Percentiles rank a stretch among this genome's conserved stretches.
Conservation (phyloP, 2,888 invertebrate species). For the Microdon myrmicae region DNA sequence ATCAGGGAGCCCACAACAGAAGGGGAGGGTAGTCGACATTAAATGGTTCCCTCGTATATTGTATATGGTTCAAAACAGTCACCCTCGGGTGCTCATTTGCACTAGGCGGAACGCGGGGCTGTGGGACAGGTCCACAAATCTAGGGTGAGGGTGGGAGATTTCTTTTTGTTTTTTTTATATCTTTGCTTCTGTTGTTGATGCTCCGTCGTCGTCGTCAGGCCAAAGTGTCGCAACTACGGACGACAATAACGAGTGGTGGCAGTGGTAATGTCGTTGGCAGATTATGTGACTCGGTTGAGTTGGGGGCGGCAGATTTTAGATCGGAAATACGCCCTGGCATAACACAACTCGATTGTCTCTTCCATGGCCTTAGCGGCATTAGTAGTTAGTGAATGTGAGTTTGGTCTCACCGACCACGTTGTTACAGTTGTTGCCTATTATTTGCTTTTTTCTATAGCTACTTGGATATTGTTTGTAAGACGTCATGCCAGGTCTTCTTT, state of each 20-base stretch:
- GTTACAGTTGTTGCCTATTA: constrained; percentile 34
- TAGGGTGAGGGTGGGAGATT: constrained; percentile 14
- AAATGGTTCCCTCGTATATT: constrained; percentile 52
- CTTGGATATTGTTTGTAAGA: neutral
- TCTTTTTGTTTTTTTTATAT: constrained; percentile 6
- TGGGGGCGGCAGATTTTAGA: constrained; percentile 40
- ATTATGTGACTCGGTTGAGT: constrained; percentile 47
- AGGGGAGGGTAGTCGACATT: constrained; percentile 43
- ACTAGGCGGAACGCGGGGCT: constrained; percentile 32
- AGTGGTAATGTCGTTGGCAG: constrained; percentile 51
- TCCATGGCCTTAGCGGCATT: constrained; percentile 47
- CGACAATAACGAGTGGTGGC: constrained; percentile 41
- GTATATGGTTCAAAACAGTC: constrained; percentile 51
- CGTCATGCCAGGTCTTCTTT: too few relatives aligned
- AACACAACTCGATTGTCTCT: constrained; percentile 53
- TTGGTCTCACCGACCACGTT: constrained; percentile 20
- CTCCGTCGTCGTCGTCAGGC: constrained; percentile 33
- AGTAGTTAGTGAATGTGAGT: constrained; percentile 49
- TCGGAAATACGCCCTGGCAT: constrained; percentile 53
- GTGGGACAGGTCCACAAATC: constrained; percentile 6
- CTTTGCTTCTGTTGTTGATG: constrained; percentile 19
- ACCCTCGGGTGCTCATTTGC: constrained; percentile 53
- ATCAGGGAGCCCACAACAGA: constrained; percentile 17
- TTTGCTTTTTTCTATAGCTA: constrained; percentile 21
- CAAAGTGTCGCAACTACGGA: constrained; percentile 43